Evolutionary conservation across 2,888 invertebrate species (phyloP).

Genomic region (Gandaritis pyraliata): DNA sequence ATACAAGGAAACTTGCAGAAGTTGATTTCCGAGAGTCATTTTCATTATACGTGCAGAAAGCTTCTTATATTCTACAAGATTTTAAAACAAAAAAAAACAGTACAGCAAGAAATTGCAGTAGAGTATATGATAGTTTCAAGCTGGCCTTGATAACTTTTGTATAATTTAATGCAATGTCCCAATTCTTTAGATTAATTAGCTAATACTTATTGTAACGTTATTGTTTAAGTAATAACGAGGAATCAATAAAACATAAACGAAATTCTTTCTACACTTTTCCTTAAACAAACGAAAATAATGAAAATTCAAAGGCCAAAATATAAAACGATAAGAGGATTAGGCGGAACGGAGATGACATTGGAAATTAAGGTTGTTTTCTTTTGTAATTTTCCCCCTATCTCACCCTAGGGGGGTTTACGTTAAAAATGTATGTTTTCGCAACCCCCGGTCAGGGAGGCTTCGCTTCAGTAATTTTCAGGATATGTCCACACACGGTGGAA

Average conservation of each 20-base stretch:
- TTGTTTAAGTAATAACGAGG: slow-evolving; percentile 46
- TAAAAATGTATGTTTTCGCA: slow-evolving; percentile 80
- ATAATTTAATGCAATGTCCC: slow-evolving; percentile 13
- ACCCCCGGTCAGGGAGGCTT: slow-evolving; percentile 61
- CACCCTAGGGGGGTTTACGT: slow-evolving; percentile 71
- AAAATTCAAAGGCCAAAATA: slow-evolving; percentile 83
- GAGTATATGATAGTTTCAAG: too few species aligned
- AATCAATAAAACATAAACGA: slow-evolving; percentile 65
- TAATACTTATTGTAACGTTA: too few species aligned
- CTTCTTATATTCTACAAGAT: too few species aligned
- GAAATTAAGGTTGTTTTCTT: slow-evolving; percentile 85
- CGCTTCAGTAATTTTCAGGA: slow-evolving; percentile 69
- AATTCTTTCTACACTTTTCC: slow-evolving; percentile 66
- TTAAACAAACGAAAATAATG: slow-evolving; percentile 83
- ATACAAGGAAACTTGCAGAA: too few species aligned
- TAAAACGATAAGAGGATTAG: slow-evolving; percentile 84
- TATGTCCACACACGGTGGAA: slow-evolving; percentile 64
- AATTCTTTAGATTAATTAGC: slow-evolving; percentile 2
- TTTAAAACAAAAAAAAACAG: too few species aligned
- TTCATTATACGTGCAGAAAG: too few species aligned
- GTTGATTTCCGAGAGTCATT: too few species aligned
- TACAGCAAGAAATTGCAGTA: not conserved
- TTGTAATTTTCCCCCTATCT: slow-evolving; percentile 81
- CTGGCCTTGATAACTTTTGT: too few species aligned
- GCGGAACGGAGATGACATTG: slow-evolving; percentile 84